Evolutionary conservation across 1,140 invertebrate species (phyloP).

Genomic region (Trypoxylus dichotomus): DNA sequence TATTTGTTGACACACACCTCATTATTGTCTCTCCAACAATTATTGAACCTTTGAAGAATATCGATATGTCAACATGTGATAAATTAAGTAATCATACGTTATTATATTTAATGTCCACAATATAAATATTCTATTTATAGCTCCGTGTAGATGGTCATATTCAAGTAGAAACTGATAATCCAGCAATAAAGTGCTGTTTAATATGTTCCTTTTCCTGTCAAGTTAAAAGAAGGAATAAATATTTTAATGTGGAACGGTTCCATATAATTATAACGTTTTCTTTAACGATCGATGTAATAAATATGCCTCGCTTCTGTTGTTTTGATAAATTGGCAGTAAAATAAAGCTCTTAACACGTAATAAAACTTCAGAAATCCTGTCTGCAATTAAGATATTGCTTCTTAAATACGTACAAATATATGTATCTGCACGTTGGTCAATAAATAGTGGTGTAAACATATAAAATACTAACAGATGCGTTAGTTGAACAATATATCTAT

Average conservation of each 20-base stretch:
- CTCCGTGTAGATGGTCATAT: background rate
- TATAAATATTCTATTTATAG: background rate
- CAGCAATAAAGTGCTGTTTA: background rate
- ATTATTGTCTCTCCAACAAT: too few species aligned
- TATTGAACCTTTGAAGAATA: too few species aligned
- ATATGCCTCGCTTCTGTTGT: background rate
- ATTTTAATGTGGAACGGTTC: background rate
- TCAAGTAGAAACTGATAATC: background rate
- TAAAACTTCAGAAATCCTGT: background rate
- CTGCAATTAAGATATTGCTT: background rate
- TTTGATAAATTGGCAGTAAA: background rate
- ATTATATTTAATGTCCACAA: background rate
- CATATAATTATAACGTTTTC: background rate
- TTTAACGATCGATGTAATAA: background rate
- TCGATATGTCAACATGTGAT: too few species aligned
- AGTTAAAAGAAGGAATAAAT: background rate
- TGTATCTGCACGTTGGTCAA: background rate
- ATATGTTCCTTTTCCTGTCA: background rate
- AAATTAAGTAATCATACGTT: too few species aligned
- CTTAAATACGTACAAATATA: background rate
- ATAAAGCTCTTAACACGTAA: background rate
- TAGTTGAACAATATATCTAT: too few species aligned
- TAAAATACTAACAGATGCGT: too few species aligned
- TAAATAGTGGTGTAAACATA: too few species aligned
- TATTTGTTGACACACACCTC: too few species aligned